Evolutionary conservation across 2,888 invertebrate genomes (phyloP).

Genomic region (Beris chalybata): DNA sequence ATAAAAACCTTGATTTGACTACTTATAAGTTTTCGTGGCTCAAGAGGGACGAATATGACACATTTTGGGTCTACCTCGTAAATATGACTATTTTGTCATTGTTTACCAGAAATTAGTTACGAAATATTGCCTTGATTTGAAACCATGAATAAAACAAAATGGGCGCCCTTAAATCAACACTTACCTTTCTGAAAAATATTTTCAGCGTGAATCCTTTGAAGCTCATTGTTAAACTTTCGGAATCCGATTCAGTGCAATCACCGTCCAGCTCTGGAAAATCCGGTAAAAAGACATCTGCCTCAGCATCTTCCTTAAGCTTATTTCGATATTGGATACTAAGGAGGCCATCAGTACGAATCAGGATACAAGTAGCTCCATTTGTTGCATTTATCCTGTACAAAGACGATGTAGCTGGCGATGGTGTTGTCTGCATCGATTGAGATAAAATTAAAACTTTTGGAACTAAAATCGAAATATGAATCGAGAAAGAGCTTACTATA

Average conservation of each 20-base stretch:
- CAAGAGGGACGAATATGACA: too few species aligned
- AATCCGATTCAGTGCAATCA: constrained; percentile 74
- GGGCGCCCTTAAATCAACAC: constrained; percentile 9
- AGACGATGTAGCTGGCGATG: constrained; percentile 57
- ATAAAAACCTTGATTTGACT: too few species aligned
- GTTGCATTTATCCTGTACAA: constrained; percentile 70
- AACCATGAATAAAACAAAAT: too few species aligned
- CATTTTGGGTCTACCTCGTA: too few species aligned
- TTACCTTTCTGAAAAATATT: constrained; percentile 80
- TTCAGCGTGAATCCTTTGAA: constrained; percentile 76
- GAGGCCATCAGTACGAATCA: constrained; percentile 75
- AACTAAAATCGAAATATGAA: not conserved
- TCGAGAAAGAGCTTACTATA: constrained; percentile 8
- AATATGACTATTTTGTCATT: too few species aligned
- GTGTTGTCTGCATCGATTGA: constrained; percentile 46
- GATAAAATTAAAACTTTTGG: too few species aligned
- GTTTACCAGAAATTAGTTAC: too few species aligned
- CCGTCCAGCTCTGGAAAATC: constrained; percentile 72
- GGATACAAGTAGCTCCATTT: constrained; percentile 76
- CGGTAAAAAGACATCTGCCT: constrained; percentile 75
- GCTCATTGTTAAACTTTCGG: constrained; percentile 69
- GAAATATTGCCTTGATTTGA: too few species aligned
- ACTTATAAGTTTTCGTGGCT: too few species aligned
- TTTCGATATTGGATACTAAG: constrained; percentile 72
- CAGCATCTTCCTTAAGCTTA: constrained; percentile 65